These are phyloP conservation scores for Cavia aperea DNA, from an alignment of 2,113 vertebrate species.

Conservation along the genomic window DNA sequence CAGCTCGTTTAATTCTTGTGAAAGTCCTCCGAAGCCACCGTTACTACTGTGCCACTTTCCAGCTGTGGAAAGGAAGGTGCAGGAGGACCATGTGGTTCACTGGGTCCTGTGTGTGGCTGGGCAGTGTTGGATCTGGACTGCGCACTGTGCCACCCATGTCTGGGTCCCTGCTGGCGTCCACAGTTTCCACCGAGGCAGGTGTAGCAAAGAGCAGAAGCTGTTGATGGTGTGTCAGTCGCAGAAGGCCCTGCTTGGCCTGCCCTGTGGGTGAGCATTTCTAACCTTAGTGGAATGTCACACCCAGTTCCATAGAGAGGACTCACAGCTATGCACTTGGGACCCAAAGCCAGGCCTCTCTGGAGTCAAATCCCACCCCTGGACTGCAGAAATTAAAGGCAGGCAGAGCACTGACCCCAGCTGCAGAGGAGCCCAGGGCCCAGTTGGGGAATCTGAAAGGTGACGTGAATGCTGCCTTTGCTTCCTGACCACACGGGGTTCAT, in stretches of 20 bases:
- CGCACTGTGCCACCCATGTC: not conserved
- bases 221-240: not conserved
- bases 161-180: accelerated
- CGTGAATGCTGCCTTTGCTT: accelerated
- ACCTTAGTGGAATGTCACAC: not conserved
- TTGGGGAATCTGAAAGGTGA: accelerated
- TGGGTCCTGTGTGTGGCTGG: not conserved
- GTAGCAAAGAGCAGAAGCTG: not conserved
- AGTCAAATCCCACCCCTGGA: not conserved
- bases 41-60: not conserved
- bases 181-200: accelerated
- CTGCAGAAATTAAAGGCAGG: not conserved
- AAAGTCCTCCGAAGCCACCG: not conserved
- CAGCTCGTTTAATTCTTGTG: not conserved
- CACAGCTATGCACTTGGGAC: not conserved
- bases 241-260: not conserved
- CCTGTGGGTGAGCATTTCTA: not conserved
- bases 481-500: not conserved
- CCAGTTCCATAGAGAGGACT: not conserved
- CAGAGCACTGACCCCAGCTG: not conserved
- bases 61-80: not conserved
- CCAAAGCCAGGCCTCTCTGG: not conserved
- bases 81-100: not conserved
- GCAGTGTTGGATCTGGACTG: not conserved
- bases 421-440: not conserved